Base-by-base conservation (phyloP, 2,888 invertebrate species). In the Vesta saturnalis region DNA sequence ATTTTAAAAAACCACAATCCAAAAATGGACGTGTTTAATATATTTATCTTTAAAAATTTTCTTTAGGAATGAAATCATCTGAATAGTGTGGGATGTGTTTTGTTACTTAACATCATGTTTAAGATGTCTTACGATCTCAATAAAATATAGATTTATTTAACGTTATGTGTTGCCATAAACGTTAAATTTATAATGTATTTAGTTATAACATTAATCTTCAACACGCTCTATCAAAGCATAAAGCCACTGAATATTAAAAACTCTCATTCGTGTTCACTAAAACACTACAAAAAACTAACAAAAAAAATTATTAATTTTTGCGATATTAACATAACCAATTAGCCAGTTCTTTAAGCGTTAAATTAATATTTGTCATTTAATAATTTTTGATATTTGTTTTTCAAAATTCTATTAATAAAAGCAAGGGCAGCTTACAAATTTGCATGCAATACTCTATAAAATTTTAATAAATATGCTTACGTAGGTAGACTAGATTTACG, bases 301-400 rank as follows among this genome's bases (percentile, higher is more conserved):
- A n/a, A 39, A 39, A 39, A 39, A n/a, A 39, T 39, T 39, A 10
- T 39, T 6, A 8, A 23, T 23, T 8, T 23, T 23, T 23, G 3
- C 3, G 4, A 23, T 23, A 23, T 23, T 23, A 23, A 23, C 8
- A 2, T 39, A 39, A 39, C 39, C 39, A 52, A 52, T 52, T 63
- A 64, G 64, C 64, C 64, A 64, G 64, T 64, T 64, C 64, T 58
- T 64, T 43, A 58, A 52, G 52, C 64, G 47, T 23, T 35, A 23
- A 64, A 14, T 39, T 39, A 39, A 56, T 15, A 10, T 6, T 1
- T 14, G 18, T 52, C 3, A 19, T 19, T 52, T 19, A 1, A 19
- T 43, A 8, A 47, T 14, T 47, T 47, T 5, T 5, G 12, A 47
- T 15, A 47, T 6, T 47, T 1, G 2, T 8, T 47, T 16, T 23